Evolutionary conservation across 2,113 vertebrate species (phyloP).

Genomic region (Chlamydotis undulata): DNA sequence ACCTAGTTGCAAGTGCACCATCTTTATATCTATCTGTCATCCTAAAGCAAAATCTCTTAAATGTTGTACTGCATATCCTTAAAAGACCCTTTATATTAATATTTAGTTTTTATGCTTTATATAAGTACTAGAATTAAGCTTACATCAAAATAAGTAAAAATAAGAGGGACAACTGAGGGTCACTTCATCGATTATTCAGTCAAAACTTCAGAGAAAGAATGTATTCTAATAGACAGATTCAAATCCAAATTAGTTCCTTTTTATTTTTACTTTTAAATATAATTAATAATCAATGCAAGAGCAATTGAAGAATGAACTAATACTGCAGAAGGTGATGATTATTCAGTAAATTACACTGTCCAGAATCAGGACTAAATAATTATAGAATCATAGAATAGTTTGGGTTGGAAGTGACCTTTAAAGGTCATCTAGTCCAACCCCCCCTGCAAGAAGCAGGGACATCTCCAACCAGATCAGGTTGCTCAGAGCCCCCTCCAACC

Average conservation of each 20-base stretch:
- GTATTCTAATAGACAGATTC: neutral
- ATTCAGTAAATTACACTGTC: neutral
- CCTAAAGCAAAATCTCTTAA: neutral
- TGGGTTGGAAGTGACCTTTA: too few relatives aligned
- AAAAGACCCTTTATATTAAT: neutral
- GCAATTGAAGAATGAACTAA: neutral
- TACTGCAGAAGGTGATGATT: neutral
- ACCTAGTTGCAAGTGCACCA: neutral
- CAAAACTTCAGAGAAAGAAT: neutral
- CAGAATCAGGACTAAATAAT: neutral
- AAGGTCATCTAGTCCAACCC: too few relatives aligned
- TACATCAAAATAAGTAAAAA: neutral
- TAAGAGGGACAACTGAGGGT: neutral
- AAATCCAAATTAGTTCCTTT: neutral
- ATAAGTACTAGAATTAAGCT: neutral
- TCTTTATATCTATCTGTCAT: neutral
- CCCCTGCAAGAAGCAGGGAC: too few relatives aligned
- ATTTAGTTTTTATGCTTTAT: neutral
- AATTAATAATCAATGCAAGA: neutral
- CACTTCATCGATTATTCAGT: fast-evolving
- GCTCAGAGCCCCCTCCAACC: too few relatives aligned
- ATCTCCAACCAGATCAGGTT: too few relatives aligned
- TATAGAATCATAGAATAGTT: too few relatives aligned
- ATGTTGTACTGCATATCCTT: neutral
- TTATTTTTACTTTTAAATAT: neutral